These are phyloP conservation scores for Aspidiotus destructor DNA, from an alignment of 2,888 invertebrate genomes.

Conservation along the genomic window DNA sequence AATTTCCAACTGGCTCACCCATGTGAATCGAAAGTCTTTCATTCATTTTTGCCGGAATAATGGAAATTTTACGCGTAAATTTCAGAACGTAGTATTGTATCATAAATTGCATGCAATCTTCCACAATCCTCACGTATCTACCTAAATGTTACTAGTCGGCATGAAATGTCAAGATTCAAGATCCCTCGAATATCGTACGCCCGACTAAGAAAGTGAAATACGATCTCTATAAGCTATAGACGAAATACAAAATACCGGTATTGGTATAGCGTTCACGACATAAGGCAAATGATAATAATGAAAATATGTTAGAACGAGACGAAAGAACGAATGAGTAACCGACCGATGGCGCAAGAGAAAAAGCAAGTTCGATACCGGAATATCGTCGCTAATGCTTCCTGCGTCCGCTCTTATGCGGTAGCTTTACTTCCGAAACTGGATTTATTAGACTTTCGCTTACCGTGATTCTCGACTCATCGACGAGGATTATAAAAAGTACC, in stretches of 20 bases:
- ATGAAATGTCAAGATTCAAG: not conserved
- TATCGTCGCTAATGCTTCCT: conserved; percentile 18
- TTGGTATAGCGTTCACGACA: not conserved
- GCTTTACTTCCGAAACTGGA: conserved; percentile 30
- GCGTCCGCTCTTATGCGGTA: conserved; percentile 14
- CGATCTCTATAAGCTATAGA: not conserved
- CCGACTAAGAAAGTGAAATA: not conserved
- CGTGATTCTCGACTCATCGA: conserved; percentile 7
- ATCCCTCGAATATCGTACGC: not conserved
- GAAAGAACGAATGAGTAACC: not conserved
- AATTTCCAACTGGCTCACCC: too few relatives aligned
- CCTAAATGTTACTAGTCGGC: conserved; percentile 1
- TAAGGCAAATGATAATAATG: not conserved
- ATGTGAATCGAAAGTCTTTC: too few relatives aligned
- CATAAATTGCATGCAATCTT: not conserved
- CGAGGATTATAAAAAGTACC: conserved; percentile 23
- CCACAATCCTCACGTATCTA: not conserved
- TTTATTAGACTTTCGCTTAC: conserved; percentile 25
- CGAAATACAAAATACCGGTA: not conserved
- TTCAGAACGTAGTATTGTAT: not conserved
- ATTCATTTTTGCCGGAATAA: not conserved
- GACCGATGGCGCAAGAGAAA: not conserved
- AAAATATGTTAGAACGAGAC: not conserved
- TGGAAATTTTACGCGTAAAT: not conserved
- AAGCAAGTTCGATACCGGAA: conserved; percentile 2